Conservation (phyloP, 2,888 invertebrate species). For the Chironomus riparius region DNA sequence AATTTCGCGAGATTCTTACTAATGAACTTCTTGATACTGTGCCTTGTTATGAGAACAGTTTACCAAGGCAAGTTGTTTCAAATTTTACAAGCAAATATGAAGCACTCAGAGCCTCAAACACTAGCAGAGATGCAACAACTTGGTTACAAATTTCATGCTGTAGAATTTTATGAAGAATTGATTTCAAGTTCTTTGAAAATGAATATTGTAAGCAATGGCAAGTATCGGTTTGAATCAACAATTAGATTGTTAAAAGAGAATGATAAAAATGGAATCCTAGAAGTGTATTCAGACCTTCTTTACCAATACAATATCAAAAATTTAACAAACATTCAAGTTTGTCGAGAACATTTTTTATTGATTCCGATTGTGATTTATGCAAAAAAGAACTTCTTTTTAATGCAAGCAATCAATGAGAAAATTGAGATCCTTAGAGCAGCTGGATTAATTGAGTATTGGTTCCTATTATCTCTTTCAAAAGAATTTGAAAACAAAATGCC, state of each 20-base stretch:
- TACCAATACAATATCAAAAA: no score
- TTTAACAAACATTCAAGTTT: background rate
- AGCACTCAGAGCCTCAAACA: background rate
- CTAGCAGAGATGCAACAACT: background rate
- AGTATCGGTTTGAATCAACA: no score
- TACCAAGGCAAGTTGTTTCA: background rate
- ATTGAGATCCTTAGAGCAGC: background rate
- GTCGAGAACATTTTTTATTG: background rate
- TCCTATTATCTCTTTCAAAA: background rate
- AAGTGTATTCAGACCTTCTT: no score
- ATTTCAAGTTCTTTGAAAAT: no score
- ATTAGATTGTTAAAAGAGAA: no score
- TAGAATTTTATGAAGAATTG: no score
- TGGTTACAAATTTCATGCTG: no score
- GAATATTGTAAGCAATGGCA: no score
- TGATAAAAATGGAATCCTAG: no score
- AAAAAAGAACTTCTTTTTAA: background rate
- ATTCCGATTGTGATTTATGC: constrained; percentile 4
- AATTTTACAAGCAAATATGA: background rate
- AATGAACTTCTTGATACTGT: background rate
- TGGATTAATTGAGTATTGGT: constrained; percentile 8
- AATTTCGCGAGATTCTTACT: background rate
- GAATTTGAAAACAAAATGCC: background rate
- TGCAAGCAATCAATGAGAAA: background rate
- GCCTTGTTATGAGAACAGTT: background rate